These are phyloP conservation scores for Urophycis tenuis DNA, from an alignment of 2,797 vertebrate species.

Conservation along the genomic window DNA sequence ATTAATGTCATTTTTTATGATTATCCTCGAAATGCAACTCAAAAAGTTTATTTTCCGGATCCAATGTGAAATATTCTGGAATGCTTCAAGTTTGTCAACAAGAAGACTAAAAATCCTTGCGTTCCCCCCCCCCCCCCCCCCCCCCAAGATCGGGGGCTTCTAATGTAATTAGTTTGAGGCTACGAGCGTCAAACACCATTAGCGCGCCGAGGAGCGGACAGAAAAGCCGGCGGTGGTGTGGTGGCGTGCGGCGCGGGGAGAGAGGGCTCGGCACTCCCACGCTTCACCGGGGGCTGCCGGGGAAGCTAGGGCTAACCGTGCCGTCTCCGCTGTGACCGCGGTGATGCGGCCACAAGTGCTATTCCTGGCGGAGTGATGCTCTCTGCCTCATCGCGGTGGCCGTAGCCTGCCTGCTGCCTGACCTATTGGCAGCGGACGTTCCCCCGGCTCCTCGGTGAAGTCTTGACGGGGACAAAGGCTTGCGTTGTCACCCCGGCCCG, in stretches of 20 bases:
- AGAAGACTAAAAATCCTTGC: neutral
- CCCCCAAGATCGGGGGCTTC: neutral
- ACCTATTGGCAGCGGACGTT: conserved; percentile 34
- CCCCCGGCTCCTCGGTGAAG: conserved; percentile 26
- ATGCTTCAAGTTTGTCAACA: neutral
- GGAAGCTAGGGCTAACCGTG: too few species aligned
- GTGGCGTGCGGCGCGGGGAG: neutral
- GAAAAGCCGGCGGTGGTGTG: neutral
- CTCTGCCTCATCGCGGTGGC: conserved; percentile 19
- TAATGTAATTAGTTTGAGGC: neutral
- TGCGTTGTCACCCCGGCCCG: neutral
- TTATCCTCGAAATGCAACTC: neutral
- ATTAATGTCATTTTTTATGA: neutral
- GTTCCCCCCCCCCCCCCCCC: too few species aligned
- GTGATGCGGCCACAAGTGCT: conserved; percentile 27
- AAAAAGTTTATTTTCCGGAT: neutral
- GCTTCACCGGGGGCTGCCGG: conserved; percentile 7
- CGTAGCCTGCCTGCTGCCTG: conserved; percentile 29
- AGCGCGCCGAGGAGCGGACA: neutral
- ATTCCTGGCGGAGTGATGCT: conserved; percentile 20
- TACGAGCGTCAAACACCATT: neutral
- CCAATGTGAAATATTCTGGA: neutral
- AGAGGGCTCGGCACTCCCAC: neutral
- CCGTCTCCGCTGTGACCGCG: neutral
- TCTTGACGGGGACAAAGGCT: neutral